Base-by-base conservation (phyloP, 1,140 invertebrate genomes). In the Latrodectus geometricus region DNA sequence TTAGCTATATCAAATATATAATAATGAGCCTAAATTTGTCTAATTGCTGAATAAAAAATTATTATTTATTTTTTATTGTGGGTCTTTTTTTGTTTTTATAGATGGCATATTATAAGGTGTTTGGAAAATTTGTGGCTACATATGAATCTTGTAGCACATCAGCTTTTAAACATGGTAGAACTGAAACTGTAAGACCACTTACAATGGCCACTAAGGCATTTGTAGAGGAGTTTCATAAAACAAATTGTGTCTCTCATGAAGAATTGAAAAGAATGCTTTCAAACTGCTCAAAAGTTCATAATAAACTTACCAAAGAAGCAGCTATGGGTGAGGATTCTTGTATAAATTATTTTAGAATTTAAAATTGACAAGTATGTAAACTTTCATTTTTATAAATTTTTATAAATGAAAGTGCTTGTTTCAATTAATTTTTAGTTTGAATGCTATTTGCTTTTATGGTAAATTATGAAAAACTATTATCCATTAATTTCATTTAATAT, bases 121-220 rank as follows among this genome's bases (percentile, higher is more conserved):
- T 91, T 88, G 93, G 94, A 77, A 93, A 94, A 89, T 94, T 94
- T 89, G 95, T 95, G 0, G 94, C 96, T 4, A 97, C 96, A 5
- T 99, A 99, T 90, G 98, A 99, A 92, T 98, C 97, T 0, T 99
- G 97, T 90, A 98, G 97, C 89, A 99, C 98, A 0, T 94, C 98
- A 1, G 98, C 97, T 4, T 99, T 99, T 90, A 96, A 95, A 90
- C 97, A 99, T 91, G 98, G 98, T 0, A 93, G 98, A 86, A 99
- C 98, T 0, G 98, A 99, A 92, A 97, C 97, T 0, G 94, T 99
- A 90, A 93, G 98, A 75, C 95, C 98, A 0, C 96, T 95, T 80
- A 98, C 97, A 9, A 91, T 92, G 17, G 93, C 94, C 88, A 98
- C 96, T 0, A 95, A 95, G 91, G 93, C 94, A 90, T 90, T 90